Evolutionary conservation across 2,888 invertebrate genomes (phyloP), one percentile per base, ranked within the genome.

Genomic region (Hirtodrosophila duncani): DNA sequence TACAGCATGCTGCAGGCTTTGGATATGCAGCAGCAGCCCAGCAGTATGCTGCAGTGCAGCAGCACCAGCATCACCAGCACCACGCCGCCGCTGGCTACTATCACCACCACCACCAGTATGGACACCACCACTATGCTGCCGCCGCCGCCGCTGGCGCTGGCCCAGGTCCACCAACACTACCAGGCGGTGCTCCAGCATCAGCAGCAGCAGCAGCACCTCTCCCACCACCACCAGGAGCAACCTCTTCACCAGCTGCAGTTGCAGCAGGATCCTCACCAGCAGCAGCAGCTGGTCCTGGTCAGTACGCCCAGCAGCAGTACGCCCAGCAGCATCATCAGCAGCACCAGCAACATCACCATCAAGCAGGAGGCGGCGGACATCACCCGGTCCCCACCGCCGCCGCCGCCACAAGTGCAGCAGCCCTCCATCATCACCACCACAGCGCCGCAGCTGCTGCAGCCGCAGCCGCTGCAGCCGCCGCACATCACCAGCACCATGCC

Each of bases 301-400:
- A 85, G 39, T 68, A 67, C 67, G 63, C 83, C 83, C 59, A 42
- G 59, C 68, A 80, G 84, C 81, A 72, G 84, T 52, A 67, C 57
- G 48, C 61, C 81, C 83, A 74, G 67, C 84, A 77, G 70, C 83
- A 74, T 66, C 84, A 77, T 69, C 83, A 89, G 89, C 90, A 89
- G 88, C 90, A 88, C 53, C 39, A n/a, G n/a, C n/a, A 37, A 8
- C 31, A 26, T 11, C 38, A n/a, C 4, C 26, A 11, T 8, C 24
- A 13, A 92, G 90, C 92, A 92, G 92, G 92, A 90, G 56, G 29
- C 10, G 11, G 11, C 10, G n/a, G n/a, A n/a, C n/a, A n/a, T 1
- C 52, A 41, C 1, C 52, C n/a, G n/a, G 31, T 3, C 53, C 51
- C 8, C 17, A 31, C 53, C 44, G 52, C 45, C 48, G 49, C 50